Base-by-base conservation (phyloP, 2,113 vertebrate species). In the Coreoperca whiteheadi region DNA sequence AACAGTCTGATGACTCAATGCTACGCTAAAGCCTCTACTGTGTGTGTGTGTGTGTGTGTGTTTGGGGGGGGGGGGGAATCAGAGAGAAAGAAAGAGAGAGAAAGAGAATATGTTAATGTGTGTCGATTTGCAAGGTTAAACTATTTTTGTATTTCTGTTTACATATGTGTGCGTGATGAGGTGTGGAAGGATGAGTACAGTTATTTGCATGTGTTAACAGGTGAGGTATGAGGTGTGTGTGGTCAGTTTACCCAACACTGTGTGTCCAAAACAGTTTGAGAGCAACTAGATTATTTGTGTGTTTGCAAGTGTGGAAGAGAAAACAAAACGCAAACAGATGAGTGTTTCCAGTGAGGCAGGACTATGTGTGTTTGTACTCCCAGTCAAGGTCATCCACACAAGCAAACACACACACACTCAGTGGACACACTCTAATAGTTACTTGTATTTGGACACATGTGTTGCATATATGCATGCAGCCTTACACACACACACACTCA, bases 1-100 rank as follows among this genome's bases (percentile, higher is more conserved):
- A 87, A 80, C 75, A 83, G 64, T 65, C 39, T 84, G 83, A 93
- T 93, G 94, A 95, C 90, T 93, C 87, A 92, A 81, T 89, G 73
- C 18, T 84, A 79, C 69, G 66, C 79, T 79, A 76, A 90, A 86
- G 67, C 57, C 54, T 74, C n/a, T 12, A 20, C 51, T 79, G 10
- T 81, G 53, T 70, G 68, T 80, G 64, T 65, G 74, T 85, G 50
- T 74, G 81, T 84, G 66, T 78, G 82, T 81, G 75, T 64, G 75
- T 88, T 75, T 70, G 65, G 25, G 64, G 64, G 75, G 59, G 53
- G 4, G 32, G 57, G 53, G n/a, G 69, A 83, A 25, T 46, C 16
- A 60, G 28, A 70, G 43, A 50, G 46, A 71, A 43, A 63, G 18
- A 81, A n/a, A 83, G 30, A 60, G 28, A 70, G 43, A 50, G 46